Base-by-base conservation (phyloP, 1,140 invertebrate genomes). In the Drosophila oshimai region DNA sequence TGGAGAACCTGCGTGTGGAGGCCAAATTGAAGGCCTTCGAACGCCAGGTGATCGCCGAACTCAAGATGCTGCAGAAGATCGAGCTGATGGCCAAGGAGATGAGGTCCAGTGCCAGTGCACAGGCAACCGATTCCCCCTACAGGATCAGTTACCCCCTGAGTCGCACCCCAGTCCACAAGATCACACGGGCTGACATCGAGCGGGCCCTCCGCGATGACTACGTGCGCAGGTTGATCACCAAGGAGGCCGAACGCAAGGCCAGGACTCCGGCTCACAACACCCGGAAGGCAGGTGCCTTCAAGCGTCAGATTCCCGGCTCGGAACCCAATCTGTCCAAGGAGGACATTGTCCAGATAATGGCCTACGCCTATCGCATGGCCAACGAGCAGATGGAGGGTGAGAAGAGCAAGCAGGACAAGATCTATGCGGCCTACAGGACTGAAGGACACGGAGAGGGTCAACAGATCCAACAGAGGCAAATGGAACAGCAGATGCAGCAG, bases 321-420 rank as follows among this genome's bases (percentile, higher is more conserved):
- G 34, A 49, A 2, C 7, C 33, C 2, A 46, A 12, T 1, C n/a
- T 90, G 33, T 57, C 89, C 45, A 90, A 79, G 39, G 80, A 90
- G 18, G 89, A 90, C 6, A 83, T 90, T 4, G 20, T 83, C 24
- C 71, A 87, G 24, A 69, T 90, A 9, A 79, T 90, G 84, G 70
- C 77, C 18, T 90, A 89, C 20, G 89, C 89, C 12, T 90, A 89
- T 29, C 89, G 89, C 17, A 67, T 79, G 84, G 89, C 80, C 26
- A 74, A 20, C 36, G 74, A 69, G 4, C 69, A 73, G 54, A 57
- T 53, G 61, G 20, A 18, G n/a, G 24, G 4, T 0, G 41, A 60
- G 0, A 55, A 65, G 37, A 18, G 12, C 2, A 64, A 61, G 22
- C 31, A 78, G 26, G 50, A 84, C 3, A 78, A 74, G 37, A 18